A percentile compares a stretch with the other conserved stretches of the same genome.
Evolutionary conservation across 2,797 vertebrate species (phyloP).

Genomic region (Myotis vivesi): DNA sequence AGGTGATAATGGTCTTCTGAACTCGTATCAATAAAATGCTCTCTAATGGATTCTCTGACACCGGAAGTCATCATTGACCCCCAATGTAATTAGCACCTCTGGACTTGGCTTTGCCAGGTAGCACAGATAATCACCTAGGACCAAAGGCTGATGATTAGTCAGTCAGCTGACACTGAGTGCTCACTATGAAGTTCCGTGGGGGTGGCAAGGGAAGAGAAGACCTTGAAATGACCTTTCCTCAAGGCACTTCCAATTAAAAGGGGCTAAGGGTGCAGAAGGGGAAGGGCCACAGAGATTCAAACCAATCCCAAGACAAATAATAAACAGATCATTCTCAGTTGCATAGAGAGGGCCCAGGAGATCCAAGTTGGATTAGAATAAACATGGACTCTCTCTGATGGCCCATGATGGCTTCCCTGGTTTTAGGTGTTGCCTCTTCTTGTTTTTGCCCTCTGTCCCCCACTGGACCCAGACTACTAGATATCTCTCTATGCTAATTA

Average conservation of each 20-base stretch:
- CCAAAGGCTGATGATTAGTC: not conserved
- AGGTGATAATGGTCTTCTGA: constrained; percentile 47
- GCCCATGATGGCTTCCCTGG: no score
- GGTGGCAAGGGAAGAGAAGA: not conserved
- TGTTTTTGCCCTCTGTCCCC: not conserved
- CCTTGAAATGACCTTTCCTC: not conserved
- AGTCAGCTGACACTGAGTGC: not conserved
- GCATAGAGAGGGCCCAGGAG: not conserved
- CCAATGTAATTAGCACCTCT: constrained; percentile 31
- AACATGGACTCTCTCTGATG: not conserved
- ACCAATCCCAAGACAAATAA: not conserved
- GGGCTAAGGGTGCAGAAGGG: not conserved
- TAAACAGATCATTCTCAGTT: not conserved
- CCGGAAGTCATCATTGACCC: not conserved
- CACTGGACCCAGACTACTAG: not conserved
- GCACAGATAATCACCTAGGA: constrained; percentile 52
- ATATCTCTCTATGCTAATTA: not conserved
- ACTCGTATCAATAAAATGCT: constrained; percentile 48
- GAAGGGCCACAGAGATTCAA: not conserved
- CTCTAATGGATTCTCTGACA: constrained; percentile 56
- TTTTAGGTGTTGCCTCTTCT: not conserved
- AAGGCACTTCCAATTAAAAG: not conserved
- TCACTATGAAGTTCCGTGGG: not conserved
- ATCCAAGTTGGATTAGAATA: not conserved
- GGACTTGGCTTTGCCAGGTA: constrained; percentile 32